Base-by-base conservation (phyloP, 1,140 invertebrate species). In the Palaemon carinicauda region DNA sequence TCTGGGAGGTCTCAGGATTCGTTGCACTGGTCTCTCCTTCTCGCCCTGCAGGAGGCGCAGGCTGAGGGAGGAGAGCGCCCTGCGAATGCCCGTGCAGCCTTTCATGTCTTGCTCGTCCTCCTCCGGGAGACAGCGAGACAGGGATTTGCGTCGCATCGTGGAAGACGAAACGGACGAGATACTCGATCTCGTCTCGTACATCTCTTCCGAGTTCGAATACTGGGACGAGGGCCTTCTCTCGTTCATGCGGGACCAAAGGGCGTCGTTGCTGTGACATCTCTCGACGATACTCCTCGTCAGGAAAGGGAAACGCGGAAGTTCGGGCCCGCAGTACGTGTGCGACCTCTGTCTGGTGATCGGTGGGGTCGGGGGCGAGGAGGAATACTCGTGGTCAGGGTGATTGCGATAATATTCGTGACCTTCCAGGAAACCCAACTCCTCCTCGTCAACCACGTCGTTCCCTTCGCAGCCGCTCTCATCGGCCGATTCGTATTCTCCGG, bases 11-110 rank as follows among this genome's bases (percentile, higher is more conserved):
- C 82, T 52, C 41, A 85, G 50, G 54, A 85, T 85, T 24, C 82
- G 82, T 41, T 85, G 82, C 12, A 65, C 73, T 12, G 75, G 74
- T 17, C 54, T 74, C 50, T 50, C 52, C 74, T 79, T 78, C 53
- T 85, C 75, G 12, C 31, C 56, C 4, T 79, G 82, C 1, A 65
- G 53, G 12, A 85, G 29, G 21, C 54, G 73, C 54, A 85, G 74
- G n/a, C 53, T 78, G 52, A 85, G 51, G 54, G 74, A 85, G 9
- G 82, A 78, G 10, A 85, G 74, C 2, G 82, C 82, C n/a, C 82
- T 74, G 54, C 82, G 74, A 9, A 85, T 31, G 19, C 33, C 24
- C 21, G 54, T 19, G 31, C 82, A 85, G 0, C 82, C 82, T 12
- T 24, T 29, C 29, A 24, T 10, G 10, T 24, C 15, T n/a, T 29